Percentiles rank a stretch among this genome's conserved stretches.
Conservation (phyloP, 2,797 vertebrate species). For the Squalus acanthias region DNA sequence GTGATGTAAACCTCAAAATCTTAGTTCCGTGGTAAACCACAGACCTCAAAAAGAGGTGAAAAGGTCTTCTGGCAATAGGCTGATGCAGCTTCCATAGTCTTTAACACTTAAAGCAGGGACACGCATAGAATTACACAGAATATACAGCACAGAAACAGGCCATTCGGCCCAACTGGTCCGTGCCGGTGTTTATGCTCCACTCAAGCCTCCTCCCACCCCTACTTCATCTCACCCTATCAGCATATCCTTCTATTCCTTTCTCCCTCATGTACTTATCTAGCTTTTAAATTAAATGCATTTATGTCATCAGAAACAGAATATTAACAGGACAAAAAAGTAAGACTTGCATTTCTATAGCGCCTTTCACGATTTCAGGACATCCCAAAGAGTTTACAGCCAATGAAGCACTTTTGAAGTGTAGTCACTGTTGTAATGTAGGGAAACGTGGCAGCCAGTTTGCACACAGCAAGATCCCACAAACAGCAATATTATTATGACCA, state of each 20-base stretch:
- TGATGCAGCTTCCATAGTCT: neutral
- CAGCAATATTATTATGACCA: too few species aligned
- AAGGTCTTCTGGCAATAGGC: neutral
- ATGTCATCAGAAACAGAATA: neutral
- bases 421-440: too few species aligned
- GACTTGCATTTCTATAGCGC: neutral
- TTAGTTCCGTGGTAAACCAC: neutral
- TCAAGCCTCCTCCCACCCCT: neutral
- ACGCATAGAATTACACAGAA: neutral
- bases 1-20: neutral
- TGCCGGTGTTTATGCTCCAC: neutral
- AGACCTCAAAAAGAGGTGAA: neutral
- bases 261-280: neutral
- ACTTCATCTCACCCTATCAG: neutral
- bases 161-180: neutral
- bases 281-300: neutral
- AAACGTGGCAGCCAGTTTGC: too few species aligned
- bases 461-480: too few species aligned
- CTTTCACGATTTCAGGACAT: neutral
- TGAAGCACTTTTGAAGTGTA: too few species aligned
- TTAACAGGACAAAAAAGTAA: neutral
- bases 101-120: neutral
- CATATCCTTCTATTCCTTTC: neutral
- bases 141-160: neutral
- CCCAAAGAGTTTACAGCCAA: too few species aligned